Evolutionary conservation across 2,113 vertebrate genomes (phyloP), one percentile per base, ranked within the genome.

Genomic region (Miniopterus natalensis): DNA sequence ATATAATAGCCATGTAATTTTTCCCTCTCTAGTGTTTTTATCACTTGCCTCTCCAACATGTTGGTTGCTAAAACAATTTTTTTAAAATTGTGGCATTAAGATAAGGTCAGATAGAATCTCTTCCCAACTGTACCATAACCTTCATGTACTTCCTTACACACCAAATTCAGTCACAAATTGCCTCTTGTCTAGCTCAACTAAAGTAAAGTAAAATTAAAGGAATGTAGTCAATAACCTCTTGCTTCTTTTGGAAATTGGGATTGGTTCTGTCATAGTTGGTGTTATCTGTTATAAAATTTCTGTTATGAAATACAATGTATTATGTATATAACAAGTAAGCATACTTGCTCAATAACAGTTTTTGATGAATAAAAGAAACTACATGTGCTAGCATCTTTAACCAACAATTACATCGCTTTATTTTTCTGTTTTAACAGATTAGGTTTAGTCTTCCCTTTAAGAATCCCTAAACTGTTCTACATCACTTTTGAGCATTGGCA

Each of bases 21-120:
- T 51, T 78, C 36, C 88, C 73, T 8, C 25, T 53, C 6, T 63
- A n/a, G 5, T 63, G 68, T 70, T 49, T 74, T 79, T 70, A 61
- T 63, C 18, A 51, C 1, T 29, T 63, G 3, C 74, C 14, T 65
- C 21, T 74, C 8, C 1, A 47, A 21, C 13, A 40, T 36, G 9
- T 8, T 61, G 15, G 27, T 70, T 84, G 21, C 29, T 75, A 84
- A 91, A 92, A 29, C n/a, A 51, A n/a, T 85, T n/a, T 84, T 94
- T 95, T 70, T 1, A 57, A 74, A 92, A 59, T n/a, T 77, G 21
- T 79, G 51, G 45, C 53, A 68, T 40, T 25, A 63, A 49, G 13
- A 53, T 70, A 87, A 84, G 84, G 7, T 85, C 42, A 84, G 18
- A 86, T 53, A n/a, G 29, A 1, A 10, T 78, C 8, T 91, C 21